A percentile compares a stretch with the other conserved stretches of the same genome.
Evolutionary conservation across 2,888 invertebrate genomes (phyloP).

Genomic region (Boloria selene): DNA sequence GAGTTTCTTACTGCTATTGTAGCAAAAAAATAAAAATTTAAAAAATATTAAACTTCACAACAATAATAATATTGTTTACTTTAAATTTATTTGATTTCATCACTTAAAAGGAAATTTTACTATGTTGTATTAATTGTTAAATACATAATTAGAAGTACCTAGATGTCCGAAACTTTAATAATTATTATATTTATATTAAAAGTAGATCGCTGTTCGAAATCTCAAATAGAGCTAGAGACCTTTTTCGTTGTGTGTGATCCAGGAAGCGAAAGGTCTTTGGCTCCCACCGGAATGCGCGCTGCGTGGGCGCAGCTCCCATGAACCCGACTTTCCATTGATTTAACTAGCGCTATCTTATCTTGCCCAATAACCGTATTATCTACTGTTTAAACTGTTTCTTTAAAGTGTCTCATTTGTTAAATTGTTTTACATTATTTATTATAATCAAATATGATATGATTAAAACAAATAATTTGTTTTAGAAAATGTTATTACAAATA

Average conservation of each 20-base stretch:
- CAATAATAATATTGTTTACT: no score
- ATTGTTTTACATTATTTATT: neutral
- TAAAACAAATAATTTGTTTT: no score
- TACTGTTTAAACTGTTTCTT: constrained; percentile 53
- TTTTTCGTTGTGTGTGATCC: constrained; percentile 63
- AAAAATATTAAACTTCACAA: no score
- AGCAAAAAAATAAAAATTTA: neutral
- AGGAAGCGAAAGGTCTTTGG: constrained; percentile 80
- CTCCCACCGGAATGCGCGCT: constrained; percentile 73
- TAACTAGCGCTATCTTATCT: constrained; percentile 79
- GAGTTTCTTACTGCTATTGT: neutral
- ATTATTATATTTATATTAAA: constrained; percentile 15
- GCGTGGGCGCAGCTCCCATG: constrained; percentile 69
- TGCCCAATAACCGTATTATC: constrained; percentile 68
- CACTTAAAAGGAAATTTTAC: no score
- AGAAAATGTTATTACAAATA: no score
- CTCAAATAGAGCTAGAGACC: constrained; percentile 42
- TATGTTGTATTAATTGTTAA: no score
- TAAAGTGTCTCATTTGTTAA: constrained; percentile 12
- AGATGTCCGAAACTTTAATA: neutral
- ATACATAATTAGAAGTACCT: no score
- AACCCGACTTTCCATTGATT: constrained; percentile 78
- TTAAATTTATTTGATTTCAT: no score
- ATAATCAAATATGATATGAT: neutral
- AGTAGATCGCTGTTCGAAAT: constrained; percentile 37